phyloP scores from a whole-genome alignment of 2,113 vertebrate genomes.

The Vireo altiloquus region DNA sequence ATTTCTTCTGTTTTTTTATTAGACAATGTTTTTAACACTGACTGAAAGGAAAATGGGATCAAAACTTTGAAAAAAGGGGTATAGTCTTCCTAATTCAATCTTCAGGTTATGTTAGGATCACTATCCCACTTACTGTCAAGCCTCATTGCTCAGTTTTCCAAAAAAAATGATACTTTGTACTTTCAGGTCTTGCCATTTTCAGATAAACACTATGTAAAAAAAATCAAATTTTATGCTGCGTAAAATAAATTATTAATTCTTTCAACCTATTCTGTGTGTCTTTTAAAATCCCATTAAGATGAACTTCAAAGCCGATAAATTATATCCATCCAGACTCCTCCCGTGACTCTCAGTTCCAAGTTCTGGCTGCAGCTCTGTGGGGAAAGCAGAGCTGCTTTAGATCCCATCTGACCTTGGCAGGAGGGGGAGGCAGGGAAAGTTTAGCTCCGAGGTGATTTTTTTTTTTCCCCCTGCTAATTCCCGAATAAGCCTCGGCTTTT shows the following conservation, averaged over 20 bases:
- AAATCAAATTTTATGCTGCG: slow-evolving; percentile 10
- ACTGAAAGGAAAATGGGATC: not conserved
- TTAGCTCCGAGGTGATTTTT: not conserved
- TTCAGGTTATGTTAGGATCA: not conserved
- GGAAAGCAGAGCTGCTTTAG: not conserved
- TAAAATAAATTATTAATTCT: slow-evolving; percentile 67
- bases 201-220: slow-evolving; percentile 28
- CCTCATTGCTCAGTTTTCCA: slow-evolving; percentile 28
- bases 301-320: not conserved
- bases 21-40: not conserved
- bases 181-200: slow-evolving; percentile 15
- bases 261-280: not conserved
- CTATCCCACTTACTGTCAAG: not conserved
- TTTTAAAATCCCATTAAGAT: not conserved
- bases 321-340: not conserved
- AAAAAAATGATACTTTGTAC: slow-evolving; percentile 44
- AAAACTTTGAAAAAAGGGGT: not conserved
- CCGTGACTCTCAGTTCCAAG: not conserved
- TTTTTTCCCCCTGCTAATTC: not conserved
- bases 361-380: not conserved
- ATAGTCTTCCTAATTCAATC: not conserved
- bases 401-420: not conserved
- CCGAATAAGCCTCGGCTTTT: not conserved
- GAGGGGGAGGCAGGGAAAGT: not conserved
- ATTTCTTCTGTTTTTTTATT: not conserved